These are phyloP conservation scores for Drosophila anceps DNA, from an alignment of 2,888 invertebrate species.

Conservation along the genomic window DNA sequence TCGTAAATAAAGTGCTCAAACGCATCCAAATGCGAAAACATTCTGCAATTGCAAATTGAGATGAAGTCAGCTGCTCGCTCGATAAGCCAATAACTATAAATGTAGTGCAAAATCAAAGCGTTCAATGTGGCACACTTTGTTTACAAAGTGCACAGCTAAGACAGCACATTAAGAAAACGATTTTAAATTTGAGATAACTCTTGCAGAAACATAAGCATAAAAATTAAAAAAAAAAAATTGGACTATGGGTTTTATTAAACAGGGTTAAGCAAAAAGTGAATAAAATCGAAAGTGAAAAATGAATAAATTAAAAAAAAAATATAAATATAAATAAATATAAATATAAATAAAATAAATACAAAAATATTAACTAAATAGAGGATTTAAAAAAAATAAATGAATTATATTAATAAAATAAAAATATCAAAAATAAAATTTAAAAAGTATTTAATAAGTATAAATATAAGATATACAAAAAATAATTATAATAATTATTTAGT, in stretches of 20 bases:
- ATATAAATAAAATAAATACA: no score
- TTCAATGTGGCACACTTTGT: background rate
- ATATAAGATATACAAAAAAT: no score
- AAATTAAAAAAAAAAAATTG: background rate
- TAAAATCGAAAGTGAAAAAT: no score
- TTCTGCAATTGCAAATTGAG: conserved; percentile 1
- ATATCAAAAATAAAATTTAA: no score
- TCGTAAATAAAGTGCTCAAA: conserved; percentile 22
- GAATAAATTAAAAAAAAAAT: no score
- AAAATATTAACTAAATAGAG: no score
- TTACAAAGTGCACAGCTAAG: background rate
- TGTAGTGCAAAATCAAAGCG: conserved; percentile 1
- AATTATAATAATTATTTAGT: no score
- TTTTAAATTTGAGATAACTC: background rate
- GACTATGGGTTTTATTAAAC: background rate
- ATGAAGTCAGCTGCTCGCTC: conserved; percentile 16
- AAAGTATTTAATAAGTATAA: no score
- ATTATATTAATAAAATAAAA: no score
- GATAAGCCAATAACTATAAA: conserved; percentile 12
- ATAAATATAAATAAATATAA: no score
- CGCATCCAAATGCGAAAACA: conserved; percentile 22
- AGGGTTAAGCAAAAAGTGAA: background rate
- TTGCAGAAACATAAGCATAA: no score
- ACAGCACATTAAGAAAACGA: background rate
- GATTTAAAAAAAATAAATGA: no score